Conservation (phyloP, 2,797 vertebrate species). For the Cuculus canorus region DNA sequence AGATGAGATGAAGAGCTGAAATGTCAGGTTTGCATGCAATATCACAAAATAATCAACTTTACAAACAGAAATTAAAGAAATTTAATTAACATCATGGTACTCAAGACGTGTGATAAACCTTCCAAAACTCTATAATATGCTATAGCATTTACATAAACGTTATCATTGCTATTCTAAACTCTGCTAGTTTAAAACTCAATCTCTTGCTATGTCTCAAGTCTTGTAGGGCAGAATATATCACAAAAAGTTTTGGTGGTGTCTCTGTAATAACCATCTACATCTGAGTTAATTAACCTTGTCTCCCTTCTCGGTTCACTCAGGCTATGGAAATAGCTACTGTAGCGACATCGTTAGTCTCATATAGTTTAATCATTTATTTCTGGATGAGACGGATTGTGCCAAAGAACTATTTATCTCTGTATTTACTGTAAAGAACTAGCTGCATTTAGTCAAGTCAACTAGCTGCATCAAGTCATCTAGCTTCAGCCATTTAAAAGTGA, state of each 20-base stretch:
- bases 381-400: neutral
- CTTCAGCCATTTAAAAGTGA: neutral
- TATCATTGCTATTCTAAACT: neutral
- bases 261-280: neutral
- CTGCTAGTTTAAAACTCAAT: neutral
- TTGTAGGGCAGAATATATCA: neutral
- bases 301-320: neutral
- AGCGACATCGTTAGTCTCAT: neutral
- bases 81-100: neutral
- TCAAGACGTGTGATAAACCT: neutral
- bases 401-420: neutral
- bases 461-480: neutral
- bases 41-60: constrained; percentile 26
- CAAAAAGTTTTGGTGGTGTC: neutral
- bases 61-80: neutral
- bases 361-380: neutral
- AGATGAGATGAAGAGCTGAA: neutral
- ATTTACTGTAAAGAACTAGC: neutral
- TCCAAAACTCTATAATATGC: neutral
- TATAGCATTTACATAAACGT: neutral
- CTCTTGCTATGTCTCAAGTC: neutral
- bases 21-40: constrained; percentile 1
- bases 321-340: neutral
- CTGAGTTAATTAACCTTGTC: neutral
- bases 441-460: neutral